Evolutionary conservation across 2,888 invertebrate genomes (phyloP).

Genomic region (Morpho deidamia): DNA sequence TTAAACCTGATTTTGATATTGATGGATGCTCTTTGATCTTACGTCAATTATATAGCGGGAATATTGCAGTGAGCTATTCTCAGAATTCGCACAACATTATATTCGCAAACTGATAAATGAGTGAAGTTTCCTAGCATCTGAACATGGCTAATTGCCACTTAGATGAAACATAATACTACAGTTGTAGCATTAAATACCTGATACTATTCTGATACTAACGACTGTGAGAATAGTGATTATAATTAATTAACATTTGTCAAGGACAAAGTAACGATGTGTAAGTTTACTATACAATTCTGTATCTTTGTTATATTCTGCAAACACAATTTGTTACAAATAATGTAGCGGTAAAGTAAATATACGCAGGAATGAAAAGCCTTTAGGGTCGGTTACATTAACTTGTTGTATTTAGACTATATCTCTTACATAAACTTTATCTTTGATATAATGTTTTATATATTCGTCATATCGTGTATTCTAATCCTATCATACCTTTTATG

Average conservation of each 20-base stretch:
- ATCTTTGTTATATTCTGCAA: slow-evolving; percentile 9
- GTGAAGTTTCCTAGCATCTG: slow-evolving; percentile 7
- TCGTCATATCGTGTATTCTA: too few relatives aligned
- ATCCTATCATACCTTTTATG: too few relatives aligned
- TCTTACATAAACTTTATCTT: background rate
- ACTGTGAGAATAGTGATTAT: background rate
- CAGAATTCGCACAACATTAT: slow-evolving; percentile 5
- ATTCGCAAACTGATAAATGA: slow-evolving; percentile 9
- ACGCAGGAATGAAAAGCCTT: slow-evolving; percentile 11
- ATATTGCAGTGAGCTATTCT: background rate
- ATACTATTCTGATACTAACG: background rate
- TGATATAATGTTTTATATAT: too few relatives aligned
- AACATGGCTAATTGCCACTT: slow-evolving; percentile 7
- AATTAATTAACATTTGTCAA: background rate
- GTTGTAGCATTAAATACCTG: background rate
- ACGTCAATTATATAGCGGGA: background rate
- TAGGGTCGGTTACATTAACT: slow-evolving; percentile 1
- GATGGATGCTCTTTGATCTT: too few relatives aligned
- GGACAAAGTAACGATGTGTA: background rate
- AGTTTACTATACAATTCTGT: slow-evolving; percentile 1
- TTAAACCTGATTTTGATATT: too few relatives aligned
- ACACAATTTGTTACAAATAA: slow-evolving; percentile 17
- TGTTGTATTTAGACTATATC: slow-evolving; percentile 1
- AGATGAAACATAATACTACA: slow-evolving; percentile 1
- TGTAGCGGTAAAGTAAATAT: slow-evolving; percentile 14